Evolutionary conservation across 1,140 invertebrate genomes (phyloP), one percentile per base, ranked within the genome.

Genomic region (Drosophila auraria): DNA sequence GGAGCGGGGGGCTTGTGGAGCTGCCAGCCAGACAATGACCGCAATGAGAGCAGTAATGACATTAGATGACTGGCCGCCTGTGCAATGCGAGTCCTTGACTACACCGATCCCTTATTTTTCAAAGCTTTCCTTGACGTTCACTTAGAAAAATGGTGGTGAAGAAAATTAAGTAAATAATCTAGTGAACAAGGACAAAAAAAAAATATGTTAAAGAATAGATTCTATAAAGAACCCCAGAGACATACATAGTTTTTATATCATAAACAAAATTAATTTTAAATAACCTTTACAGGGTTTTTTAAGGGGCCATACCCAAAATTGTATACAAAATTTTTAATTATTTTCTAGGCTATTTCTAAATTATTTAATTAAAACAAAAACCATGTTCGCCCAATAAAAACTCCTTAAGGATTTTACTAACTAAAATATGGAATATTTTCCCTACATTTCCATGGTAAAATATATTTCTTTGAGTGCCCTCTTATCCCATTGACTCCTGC

Each of bases 21-120:
- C 14, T 53, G 47, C 5, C 49, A 44, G 59, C 45, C 69, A 81
- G 82, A 73, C 60, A 84, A 89, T 60, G 74, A 87, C 84, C 84
- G 69, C 84, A 87, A 87, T 87, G 86, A 90, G 86, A 87, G 84
- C 82, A 81, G 57, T 87, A 87, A 87, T 89, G 78, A 72, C 75
- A 89, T 90, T 89, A 89, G 69, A 56, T 69, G 44, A 45, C 57
- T 62, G 61, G 65, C 30, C 50, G 57, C 30, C n/a, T 44, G 79
- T 49, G 38, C 36, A 50, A 56, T 54, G 50, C 47, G 68, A 53
- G 5, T 30, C 70, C 44, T 60, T 33, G 47, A 44, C 47, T 61
- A 57, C 36, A n/a, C 20, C 2, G n/a, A 56, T 51, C 68, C 62
- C 17, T 25, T 38, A 17, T 47, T 40, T 47, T 49, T 38, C 38